Evolutionary conservation across 2,113 vertebrate genomes (phyloP), one percentile per base, ranked within the genome.

Genomic region (Mastomys natalensis): DNA sequence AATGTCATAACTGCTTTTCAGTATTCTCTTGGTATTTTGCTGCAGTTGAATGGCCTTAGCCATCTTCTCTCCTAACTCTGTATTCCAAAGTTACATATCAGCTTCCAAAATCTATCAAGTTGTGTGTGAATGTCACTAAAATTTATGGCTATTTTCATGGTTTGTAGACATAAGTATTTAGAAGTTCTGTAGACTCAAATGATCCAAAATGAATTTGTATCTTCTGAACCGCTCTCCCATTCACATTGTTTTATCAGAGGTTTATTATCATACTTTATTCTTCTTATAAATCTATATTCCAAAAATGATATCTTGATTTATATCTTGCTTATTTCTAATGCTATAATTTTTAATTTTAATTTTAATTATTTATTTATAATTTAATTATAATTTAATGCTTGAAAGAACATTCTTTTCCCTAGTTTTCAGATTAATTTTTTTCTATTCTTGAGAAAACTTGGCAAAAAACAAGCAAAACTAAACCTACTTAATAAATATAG

Each of bases 391-490:
- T n/a, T n/a, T n/a, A n/a, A n/a, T n/a, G 12, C 70, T 82, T 85
- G 58, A 95, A 40, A 13, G 29, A 66, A 51, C 93, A 64, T 77
- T 92, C 62, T 76, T 73, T 64, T 64, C 40, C 31, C 8, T 73
- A 34, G 93, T 51, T 37, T 51, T 17, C 17, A 68, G 6, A 70
- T 43, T 80, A 74, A 16, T 3, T 72, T 77, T 88, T 77, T 73
- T 26, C 86, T 70, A 84, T 81, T 45, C 31, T 68, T 84, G 37
- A 91, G 7, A 26, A 89, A 70, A 81, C 31, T 9, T 55, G 16
- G 55, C 13, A 74, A 87, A 68, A 91, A 86, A 60, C n/a, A 86
- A 62, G 19, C 60, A 89, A 91, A 92, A 55, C 29, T 72, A 76
- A 89, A 43, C 0, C 12, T 96, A 4, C 31, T 58, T 51, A 62